Evolutionary conservation across 2,888 invertebrate genomes (phyloP).

Genomic region (Acanthococcus lagerstroemiae): DNA sequence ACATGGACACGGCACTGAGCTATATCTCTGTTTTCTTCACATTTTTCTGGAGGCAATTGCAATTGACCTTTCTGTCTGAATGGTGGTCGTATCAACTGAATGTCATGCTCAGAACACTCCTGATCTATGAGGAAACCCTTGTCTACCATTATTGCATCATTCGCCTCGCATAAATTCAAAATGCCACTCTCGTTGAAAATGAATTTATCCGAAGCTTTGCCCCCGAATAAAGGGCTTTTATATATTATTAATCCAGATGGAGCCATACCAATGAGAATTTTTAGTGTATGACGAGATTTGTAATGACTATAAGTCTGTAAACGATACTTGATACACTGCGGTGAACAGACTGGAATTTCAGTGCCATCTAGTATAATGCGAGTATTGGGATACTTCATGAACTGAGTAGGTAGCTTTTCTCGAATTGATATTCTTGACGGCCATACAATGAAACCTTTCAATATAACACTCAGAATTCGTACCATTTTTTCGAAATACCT

Average conservation of each 20-base stretch:
- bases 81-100: not conserved
- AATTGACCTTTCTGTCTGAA: not conserved
- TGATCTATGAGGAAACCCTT: not conserved
- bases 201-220: not conserved
- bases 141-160: not conserved
- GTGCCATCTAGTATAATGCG: not conserved
- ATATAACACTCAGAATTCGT: not conserved
- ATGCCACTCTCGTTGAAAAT: not conserved
- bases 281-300: not conserved
- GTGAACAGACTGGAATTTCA: not conserved
- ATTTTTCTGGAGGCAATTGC: not conserved
- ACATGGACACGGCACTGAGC: not conserved
- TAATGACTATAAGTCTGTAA: not conserved
- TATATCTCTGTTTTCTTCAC: not conserved
- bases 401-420: not conserved
- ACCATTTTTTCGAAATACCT: not conserved
- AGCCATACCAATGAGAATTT: not conserved
- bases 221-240: not conserved
- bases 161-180: not conserved
- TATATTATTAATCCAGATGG: not conserved
- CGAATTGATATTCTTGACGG: not conserved
- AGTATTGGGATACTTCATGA: not conserved
- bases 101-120: not conserved
- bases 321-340: not conserved
- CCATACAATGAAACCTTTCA: not conserved